Evolutionary conservation across 2,113 vertebrate species (phyloP).

Genomic region (Macquaria australasica): DNA sequence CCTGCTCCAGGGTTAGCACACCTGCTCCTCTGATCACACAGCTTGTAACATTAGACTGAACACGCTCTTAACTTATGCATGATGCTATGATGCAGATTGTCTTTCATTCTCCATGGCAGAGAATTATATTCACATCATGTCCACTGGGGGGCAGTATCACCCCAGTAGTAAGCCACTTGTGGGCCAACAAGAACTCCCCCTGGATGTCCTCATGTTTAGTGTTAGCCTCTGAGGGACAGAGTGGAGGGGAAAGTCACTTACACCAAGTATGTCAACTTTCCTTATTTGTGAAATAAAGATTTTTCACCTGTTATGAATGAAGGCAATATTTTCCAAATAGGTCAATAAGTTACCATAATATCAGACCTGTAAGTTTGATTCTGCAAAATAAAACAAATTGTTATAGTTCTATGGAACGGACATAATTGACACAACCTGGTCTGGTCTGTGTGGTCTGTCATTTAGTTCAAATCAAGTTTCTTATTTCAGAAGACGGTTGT

Average conservation of each 20-base stretch:
- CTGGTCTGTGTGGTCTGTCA: background rate
- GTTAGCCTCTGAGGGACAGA: conserved; percentile 33
- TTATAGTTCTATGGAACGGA: background rate
- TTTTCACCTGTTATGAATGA: background rate
- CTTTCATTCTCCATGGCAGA: background rate
- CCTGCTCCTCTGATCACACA: background rate
- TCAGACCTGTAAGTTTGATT: background rate
- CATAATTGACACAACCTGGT: background rate
- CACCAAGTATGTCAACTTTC: background rate
- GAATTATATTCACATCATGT: background rate
- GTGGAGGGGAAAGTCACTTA: conserved; percentile 12
- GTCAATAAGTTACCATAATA: background rate
- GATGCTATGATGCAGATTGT: background rate
- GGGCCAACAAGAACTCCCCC: conserved; percentile 26
- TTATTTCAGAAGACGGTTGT: background rate
- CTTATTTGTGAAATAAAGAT: conserved; percentile 2
- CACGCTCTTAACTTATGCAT: background rate
- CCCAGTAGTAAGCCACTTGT: conserved; percentile 58
- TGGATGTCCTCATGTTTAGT: conserved; percentile 40
- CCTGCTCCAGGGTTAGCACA: background rate
- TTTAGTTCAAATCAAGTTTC: background rate
- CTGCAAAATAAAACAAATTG: background rate
- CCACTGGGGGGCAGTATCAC: conserved; percentile 84
- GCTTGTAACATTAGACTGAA: background rate
- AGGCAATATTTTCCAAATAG: background rate